Conservation (phyloP, 2,113 vertebrate genomes). For the Ctenomys sociabilis region DNA sequence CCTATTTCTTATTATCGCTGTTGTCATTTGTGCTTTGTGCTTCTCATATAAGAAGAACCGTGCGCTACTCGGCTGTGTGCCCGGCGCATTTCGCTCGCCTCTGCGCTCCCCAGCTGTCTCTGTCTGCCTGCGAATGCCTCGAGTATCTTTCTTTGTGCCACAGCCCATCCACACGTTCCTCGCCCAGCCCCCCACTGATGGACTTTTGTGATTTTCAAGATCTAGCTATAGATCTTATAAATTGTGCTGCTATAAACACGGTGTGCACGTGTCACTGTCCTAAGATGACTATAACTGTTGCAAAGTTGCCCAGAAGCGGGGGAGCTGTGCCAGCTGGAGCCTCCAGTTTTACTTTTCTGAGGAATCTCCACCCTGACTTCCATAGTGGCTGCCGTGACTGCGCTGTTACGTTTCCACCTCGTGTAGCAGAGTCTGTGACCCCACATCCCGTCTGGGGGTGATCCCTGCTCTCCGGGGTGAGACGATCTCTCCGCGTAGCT, state of each 20-base stretch:
- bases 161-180: background rate
- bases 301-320: too few species aligned
- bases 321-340: background rate
- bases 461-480: background rate
- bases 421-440: background rate
- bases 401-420: background rate
- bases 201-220: background rate
- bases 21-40: background rate
- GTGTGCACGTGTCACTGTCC: background rate
- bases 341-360: background rate
- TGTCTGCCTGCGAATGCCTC: background rate
- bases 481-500: background rate
- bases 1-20: background rate
- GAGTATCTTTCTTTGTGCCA: background rate
- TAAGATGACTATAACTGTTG: background rate
- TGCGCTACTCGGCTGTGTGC: background rate
- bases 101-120: background rate
- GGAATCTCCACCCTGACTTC: background rate
- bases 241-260: background rate
- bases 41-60: background rate
- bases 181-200: background rate
- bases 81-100: background rate
- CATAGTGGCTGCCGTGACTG: background rate
- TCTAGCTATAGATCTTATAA: background rate
- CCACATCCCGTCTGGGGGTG: background rate